A percentile compares a stretch with the other conserved stretches of the same genome.
Conservation (phyloP, 2,888 invertebrate species). For the Aleiodes leptofemur region DNA sequence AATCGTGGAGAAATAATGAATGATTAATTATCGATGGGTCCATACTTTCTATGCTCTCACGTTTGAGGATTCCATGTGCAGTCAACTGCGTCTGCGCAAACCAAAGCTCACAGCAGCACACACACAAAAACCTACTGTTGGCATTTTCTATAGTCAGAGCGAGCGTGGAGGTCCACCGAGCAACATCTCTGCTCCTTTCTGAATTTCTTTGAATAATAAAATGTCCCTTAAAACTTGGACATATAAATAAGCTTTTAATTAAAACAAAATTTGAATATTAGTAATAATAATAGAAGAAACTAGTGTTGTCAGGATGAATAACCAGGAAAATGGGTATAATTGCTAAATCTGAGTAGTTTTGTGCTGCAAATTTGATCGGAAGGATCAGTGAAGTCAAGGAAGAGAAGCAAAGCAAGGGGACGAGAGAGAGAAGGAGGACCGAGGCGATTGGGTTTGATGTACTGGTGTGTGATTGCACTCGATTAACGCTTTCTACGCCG, state of each 20-base stretch:
- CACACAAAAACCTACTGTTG: slow-evolving; percentile 11
- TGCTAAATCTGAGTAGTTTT: background rate
- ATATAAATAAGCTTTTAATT: background rate
- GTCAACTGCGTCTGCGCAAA: slow-evolving; percentile 11
- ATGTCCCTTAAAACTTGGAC: too few relatives aligned
- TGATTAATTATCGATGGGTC: slow-evolving; percentile 16
- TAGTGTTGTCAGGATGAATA: too few relatives aligned
- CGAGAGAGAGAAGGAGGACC: background rate
- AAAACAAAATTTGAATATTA: background rate
- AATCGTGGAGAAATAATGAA: background rate
- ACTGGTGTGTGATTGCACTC: slow-evolving; percentile 26
- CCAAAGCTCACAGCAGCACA: background rate
- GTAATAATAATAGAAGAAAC: background rate
- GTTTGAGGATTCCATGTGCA: background rate
- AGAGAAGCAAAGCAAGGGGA: background rate
- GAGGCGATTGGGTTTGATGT: slow-evolving; percentile 21
- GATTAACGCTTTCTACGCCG: slow-evolving; percentile 47
- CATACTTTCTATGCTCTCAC: background rate
- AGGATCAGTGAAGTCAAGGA: background rate
- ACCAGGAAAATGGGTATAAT: background rate
- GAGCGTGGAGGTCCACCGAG: slow-evolving; percentile 42
- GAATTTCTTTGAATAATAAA: background rate
- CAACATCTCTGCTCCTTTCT: slow-evolving; percentile 30
- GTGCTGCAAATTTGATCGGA: background rate
- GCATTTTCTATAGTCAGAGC: slow-evolving; percentile 9